Evolutionary conservation across 2,888 invertebrate species (phyloP), one percentile per base, ranked within the genome.

Genomic region (Eristalis intricaria): DNA sequence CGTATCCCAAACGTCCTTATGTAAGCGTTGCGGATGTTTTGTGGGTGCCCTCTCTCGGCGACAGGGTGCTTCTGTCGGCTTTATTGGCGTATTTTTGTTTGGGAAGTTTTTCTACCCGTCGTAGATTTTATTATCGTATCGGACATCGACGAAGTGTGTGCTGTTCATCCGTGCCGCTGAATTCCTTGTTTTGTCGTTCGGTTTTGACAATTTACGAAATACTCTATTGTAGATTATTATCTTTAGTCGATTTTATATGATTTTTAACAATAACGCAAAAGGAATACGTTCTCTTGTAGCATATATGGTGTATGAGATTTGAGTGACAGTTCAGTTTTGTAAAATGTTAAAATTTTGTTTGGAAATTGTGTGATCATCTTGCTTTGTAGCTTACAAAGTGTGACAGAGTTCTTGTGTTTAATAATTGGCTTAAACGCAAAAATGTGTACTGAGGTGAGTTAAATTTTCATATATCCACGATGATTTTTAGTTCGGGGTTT

Each of bases 401-500:
- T 60, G 60, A 58, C 66, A 43, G 19, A 50, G 10, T 60, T 15
- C 50, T 68, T 58, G 10, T 63, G n/a, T 22, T 60, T 26, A 50
- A 63, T 56, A 73, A 40, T 61, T 77, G 50, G 56, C 32, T n/a
- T 38, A 35, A 10, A 11, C 63, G 35, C 68, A 35, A 86, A 71
- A 84, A 87, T 87, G 87, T 87, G 87, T 26, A 84, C 87, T 76
- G 87, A 87, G 87, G 87, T 87, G 80, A 87, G 87, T 87, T 82
- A 0, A 40, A 4, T 11, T 32, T 8, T 15, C 19, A 11, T 65
- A 5, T 79, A 8, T 35, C 0, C 29, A 2, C 29, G 26, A 3
- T 19, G 26, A 68, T 26, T 22, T 58, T 32, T 50, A 8, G 4
- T 76, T 26, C 38, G 26, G 4, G 5, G 38, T n/a, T 60, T 1